phyloP scores from a whole-genome alignment of 1,140 invertebrate genomes.

The Bombus soroeensis region DNA sequence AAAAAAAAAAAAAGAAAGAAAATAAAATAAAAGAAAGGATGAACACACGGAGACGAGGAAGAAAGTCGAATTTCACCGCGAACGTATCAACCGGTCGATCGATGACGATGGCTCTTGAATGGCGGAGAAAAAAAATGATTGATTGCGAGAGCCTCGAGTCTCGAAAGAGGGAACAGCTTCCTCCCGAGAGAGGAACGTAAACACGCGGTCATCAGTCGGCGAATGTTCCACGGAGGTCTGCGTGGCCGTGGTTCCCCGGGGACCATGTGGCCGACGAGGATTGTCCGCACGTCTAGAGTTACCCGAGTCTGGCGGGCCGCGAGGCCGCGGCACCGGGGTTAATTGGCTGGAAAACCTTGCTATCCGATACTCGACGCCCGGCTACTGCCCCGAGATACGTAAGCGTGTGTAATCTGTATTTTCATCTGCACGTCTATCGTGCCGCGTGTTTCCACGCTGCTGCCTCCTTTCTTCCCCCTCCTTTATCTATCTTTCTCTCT shows the following conservation, averaged over 20 bases:
- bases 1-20: too few relatives aligned
- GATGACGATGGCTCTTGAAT: neutral
- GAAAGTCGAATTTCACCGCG: neutral
- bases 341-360: conserved; percentile 82
- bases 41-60: neutral
- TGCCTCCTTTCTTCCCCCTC: neutral
- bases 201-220: conserved; percentile 12
- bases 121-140: too few relatives aligned
- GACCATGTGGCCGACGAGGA: conserved; percentile 66
- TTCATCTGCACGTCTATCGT: conserved; percentile 67
- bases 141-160: neutral
- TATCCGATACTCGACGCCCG: conserved; percentile 77
- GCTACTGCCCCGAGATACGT: conserved; percentile 77
- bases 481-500: neutral
- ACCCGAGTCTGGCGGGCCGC: conserved; percentile 67
- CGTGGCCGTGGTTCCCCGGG: conserved; percentile 19
- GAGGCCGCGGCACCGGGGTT: conserved; percentile 71
- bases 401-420: conserved; percentile 75
- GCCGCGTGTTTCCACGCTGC: conserved; percentile 9
- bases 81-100: neutral
- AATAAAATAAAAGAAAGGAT: neutral
- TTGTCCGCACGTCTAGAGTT: conserved; percentile 76
- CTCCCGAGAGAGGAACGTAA: neutral
- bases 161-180: neutral
- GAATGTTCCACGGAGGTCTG: conserved; percentile 12